A percentile compares a stretch with the other conserved stretches of the same genome.
Conservation (phyloP, 2,797 vertebrate genomes). For the Pampus argenteus region DNA sequence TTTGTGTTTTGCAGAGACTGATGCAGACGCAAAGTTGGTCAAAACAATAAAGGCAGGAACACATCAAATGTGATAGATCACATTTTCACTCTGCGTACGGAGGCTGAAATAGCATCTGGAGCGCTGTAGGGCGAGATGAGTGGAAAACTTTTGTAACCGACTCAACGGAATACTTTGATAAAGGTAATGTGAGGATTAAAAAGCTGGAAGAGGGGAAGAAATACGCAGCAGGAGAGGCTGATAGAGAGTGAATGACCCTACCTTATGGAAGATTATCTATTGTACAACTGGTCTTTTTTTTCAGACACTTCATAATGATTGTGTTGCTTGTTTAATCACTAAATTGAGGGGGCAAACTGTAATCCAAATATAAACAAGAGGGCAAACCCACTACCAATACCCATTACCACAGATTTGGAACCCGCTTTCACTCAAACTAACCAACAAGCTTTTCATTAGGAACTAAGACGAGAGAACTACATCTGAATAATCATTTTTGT, state of each 20-base stretch:
- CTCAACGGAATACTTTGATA: conserved; percentile 13
- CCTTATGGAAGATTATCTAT: conserved; percentile 29
- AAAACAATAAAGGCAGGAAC: conserved; percentile 30
- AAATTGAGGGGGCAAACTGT: conserved; percentile 13
- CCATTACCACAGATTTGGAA: not conserved
- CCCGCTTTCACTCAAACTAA: conserved; percentile 2
- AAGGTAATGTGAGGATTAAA: not conserved
- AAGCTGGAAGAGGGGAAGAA: conserved; percentile 16
- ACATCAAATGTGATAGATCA: conserved; percentile 16
- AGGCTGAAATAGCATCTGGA: not conserved
- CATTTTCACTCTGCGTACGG: not conserved
- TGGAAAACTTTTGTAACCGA: not conserved
- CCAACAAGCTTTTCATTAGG: not conserved
- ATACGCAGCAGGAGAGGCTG: not conserved
- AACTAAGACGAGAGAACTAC: not conserved
- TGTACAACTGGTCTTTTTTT: conserved; percentile 39
- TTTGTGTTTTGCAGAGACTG: conserved; percentile 27
- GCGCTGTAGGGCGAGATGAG: not conserved
- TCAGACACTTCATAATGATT: conserved; percentile 37
- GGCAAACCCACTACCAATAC: not conserved
- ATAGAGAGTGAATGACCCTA: conserved; percentile 1
- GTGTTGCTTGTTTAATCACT: conserved; percentile 25
- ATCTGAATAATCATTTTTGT: not conserved
- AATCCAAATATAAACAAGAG: conserved; percentile 25
- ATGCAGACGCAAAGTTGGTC: conserved; percentile 34